These are phyloP conservation scores for Phania funesta DNA, from an alignment of 2,888 invertebrate species.

Conservation along the genomic window DNA sequence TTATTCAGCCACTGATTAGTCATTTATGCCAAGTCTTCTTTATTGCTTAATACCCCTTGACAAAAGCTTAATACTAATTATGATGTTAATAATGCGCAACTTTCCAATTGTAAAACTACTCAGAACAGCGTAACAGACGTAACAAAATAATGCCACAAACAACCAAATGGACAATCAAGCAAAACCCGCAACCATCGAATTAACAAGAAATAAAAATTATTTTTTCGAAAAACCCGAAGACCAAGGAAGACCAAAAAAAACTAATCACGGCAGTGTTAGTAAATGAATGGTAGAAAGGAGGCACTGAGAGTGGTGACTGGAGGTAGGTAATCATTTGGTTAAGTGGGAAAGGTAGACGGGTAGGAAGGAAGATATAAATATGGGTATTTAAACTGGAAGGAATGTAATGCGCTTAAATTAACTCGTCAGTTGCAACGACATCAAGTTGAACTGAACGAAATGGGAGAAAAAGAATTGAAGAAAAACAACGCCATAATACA, in stretches of 20 bases:
- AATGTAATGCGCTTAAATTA: conserved; percentile 68
- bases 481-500: conserved; percentile 8
- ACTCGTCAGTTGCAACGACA: conserved; percentile 63
- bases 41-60: conserved; percentile 48
- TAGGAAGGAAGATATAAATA: conserved; percentile 52
- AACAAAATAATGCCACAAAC: conserved; percentile 27
- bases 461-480: conserved; percentile 1
- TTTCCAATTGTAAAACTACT: conserved; percentile 60
- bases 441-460: conserved; percentile 37
- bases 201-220: conserved; percentile 22
- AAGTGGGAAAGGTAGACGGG: conserved; percentile 58
- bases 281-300: not conserved
- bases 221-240: conserved; percentile 11
- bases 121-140: conserved; percentile 28
- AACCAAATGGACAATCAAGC: conserved; percentile 47
- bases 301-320: not conserved
- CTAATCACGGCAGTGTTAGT: conserved; percentile 11
- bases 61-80: conserved; percentile 62
- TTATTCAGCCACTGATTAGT: not conserved
- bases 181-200: conserved; percentile 24
- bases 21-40: conserved; percentile 22
- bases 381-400: conserved; percentile 65
- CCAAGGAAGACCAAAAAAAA: conserved; percentile 13
- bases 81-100: conserved; percentile 63
- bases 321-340: conserved; percentile 61